Conservation (phyloP, 2,113 vertebrate species). For the Tursiops truncatus region DNA sequence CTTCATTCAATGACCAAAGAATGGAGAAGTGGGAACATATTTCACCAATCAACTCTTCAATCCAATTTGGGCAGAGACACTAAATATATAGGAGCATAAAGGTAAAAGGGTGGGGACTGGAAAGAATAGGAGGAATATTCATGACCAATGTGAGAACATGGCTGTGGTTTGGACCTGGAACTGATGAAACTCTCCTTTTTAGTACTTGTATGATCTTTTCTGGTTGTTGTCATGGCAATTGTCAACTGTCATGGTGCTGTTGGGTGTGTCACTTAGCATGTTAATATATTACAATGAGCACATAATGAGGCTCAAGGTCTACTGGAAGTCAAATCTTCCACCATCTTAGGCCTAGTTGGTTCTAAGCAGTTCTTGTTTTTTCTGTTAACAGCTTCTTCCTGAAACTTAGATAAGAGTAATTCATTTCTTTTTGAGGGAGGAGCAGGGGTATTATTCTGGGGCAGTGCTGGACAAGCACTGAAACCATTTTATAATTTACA, state of each 20-base stretch:
- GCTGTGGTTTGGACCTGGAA: not conserved
- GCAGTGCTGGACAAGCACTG: not conserved
- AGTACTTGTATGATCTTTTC: not conserved
- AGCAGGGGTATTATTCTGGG: not conserved
- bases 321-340: not conserved
- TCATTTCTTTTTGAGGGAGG: not conserved
- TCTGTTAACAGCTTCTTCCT: not conserved
- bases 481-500: slow-evolving; percentile 19
- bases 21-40: not conserved
- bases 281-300: not conserved
- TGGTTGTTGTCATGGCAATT: not conserved
- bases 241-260: not conserved
- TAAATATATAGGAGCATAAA: not conserved
- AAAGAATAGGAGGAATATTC: not conserved
- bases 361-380: not conserved
- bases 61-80: not conserved
- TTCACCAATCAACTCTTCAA: not conserved
- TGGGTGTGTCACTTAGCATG: not conserved
- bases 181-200: not conserved
- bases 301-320: not conserved
- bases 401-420: not conserved
- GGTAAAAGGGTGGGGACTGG: not conserved
- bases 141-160: not conserved
- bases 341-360: not conserved
- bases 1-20: not conserved